Evolutionary conservation across 2,113 vertebrate species (phyloP).

Genomic region (Myotis yumanensis): DNA sequence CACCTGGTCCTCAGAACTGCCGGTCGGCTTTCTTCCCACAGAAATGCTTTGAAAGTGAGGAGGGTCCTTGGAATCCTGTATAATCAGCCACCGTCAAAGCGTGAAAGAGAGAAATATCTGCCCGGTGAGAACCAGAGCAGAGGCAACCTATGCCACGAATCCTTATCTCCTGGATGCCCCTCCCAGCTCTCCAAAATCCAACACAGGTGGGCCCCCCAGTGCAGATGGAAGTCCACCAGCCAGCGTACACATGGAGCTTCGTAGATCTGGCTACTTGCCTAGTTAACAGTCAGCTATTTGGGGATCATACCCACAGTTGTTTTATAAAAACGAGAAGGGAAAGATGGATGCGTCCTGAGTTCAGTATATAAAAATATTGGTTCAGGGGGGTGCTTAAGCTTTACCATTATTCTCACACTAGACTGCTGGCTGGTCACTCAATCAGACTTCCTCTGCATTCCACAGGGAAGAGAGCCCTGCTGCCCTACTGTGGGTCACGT

Average conservation of each 20-base stretch:
- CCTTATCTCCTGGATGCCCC: constrained; percentile 16
- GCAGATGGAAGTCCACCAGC: constrained; percentile 26
- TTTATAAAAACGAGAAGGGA: constrained; percentile 12
- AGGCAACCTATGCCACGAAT: background rate
- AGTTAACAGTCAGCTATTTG: constrained; percentile 65
- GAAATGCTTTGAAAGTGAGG: constrained; percentile 44
- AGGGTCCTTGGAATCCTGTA: constrained; percentile 35
- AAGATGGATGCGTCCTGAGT: background rate
- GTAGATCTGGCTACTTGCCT: constrained; percentile 49
- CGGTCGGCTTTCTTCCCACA: constrained; percentile 41
- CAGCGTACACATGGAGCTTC: background rate
- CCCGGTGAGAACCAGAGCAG: background rate
- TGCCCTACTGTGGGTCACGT: background rate
- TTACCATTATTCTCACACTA: background rate
- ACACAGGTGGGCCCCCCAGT: background rate
- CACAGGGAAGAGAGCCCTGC: background rate
- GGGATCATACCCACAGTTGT: constrained; percentile 52
- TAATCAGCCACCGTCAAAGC: constrained; percentile 47
- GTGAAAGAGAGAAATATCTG: constrained; percentile 60
- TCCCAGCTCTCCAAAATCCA: constrained; percentile 10
- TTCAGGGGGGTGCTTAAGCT: background rate
- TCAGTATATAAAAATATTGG: background rate
- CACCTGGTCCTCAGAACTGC: constrained; percentile 44
- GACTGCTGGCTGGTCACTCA: background rate
- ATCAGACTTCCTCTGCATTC: background rate